Evolutionary conservation across 2,113 vertebrate genomes (phyloP).

Genomic region (Raphicerus campestris): DNA sequence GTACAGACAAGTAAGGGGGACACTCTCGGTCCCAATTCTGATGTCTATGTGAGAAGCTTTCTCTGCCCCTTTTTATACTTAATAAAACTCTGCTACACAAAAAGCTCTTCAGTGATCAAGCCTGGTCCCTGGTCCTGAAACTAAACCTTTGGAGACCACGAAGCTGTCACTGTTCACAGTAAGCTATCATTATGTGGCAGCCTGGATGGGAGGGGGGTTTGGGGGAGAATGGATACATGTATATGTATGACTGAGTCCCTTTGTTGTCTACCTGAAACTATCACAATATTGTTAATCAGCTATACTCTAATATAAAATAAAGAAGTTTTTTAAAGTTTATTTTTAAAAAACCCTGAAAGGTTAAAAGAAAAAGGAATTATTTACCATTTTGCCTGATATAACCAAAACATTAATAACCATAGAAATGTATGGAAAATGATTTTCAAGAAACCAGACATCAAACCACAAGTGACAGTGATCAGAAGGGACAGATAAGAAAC

Average conservation of each 20-base stretch:
- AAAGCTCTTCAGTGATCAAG: background rate
- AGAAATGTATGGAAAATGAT: background rate
- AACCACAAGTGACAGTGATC: background rate
- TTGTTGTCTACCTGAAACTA: background rate
- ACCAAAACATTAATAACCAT: background rate
- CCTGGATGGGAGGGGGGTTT: background rate
- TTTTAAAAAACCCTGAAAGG: background rate
- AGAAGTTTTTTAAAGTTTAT: background rate
- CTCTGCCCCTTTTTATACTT: background rate
- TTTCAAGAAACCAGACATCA: background rate
- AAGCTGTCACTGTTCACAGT: background rate
- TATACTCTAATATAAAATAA: background rate
- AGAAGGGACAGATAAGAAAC: background rate
- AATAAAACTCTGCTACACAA: background rate
- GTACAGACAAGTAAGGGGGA: background rate
- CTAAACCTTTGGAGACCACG: background rate
- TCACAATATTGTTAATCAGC: background rate
- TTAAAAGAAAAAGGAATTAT: background rate
- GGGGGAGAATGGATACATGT: background rate
- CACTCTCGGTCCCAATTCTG: background rate
- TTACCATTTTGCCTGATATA: background rate
- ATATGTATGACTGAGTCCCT: background rate
- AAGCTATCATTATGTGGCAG: background rate
- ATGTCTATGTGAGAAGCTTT: background rate
- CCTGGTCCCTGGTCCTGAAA: background rate